phyloP scores from a whole-genome alignment of 2,797 vertebrate species.

The Urocyon cinereoargenteus region DNA sequence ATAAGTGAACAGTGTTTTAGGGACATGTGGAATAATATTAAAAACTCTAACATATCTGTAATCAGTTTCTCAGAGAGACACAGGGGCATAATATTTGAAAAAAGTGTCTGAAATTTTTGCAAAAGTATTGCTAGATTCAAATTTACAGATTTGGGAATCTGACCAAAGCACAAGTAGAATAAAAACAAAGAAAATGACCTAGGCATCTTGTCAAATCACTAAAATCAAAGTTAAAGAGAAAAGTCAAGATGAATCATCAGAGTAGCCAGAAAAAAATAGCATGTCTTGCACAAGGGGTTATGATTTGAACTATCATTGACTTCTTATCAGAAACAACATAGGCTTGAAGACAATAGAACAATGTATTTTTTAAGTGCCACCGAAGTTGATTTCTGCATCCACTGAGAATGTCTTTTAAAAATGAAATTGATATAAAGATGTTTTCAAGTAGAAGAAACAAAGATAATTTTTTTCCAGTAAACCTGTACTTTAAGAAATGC shows the following conservation, averaged over 20 bases:
- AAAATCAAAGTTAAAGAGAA: neutral
- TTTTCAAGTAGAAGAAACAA: neutral
- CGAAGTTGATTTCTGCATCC: neutral
- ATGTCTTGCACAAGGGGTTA: neutral
- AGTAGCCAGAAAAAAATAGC: neutral
- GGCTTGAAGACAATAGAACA: neutral
- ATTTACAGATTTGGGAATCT: neutral
- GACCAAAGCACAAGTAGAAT: neutral
- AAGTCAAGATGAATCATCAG: neutral
- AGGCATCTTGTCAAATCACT: neutral
- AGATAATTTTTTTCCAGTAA: neutral
- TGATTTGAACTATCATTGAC: neutral
- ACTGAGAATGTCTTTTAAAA: neutral
- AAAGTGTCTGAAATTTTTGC: neutral
- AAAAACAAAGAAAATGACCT: neutral
- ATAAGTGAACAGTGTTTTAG: neutral
- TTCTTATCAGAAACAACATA: neutral
- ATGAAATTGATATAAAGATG: neutral
- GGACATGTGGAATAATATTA: neutral
- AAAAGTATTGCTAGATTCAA: neutral
- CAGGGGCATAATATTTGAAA: neutral
- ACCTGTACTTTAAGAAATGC: neutral
- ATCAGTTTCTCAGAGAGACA: neutral
- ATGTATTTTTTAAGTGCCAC: neutral
- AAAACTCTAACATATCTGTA: neutral